Percentiles rank a stretch among this genome's conserved stretches.
Evolutionary conservation across 2,888 invertebrate species (phyloP).

Genomic region (Drosophila maculinotata): DNA sequence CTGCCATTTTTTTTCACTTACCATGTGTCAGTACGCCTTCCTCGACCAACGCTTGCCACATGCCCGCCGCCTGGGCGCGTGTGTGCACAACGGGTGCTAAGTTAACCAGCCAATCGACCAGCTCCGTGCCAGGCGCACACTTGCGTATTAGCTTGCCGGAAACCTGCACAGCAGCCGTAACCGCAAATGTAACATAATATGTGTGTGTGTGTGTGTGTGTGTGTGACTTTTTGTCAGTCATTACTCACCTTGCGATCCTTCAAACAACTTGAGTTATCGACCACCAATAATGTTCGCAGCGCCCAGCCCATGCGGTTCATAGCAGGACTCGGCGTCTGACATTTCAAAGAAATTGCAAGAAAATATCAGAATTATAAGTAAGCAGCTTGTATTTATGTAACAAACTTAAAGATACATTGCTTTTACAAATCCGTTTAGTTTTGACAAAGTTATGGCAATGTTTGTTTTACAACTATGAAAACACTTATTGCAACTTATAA

Average conservation of each 20-base stretch:
- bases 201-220: background rate
- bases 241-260: conserved; percentile 87
- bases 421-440: too few relatives aligned
- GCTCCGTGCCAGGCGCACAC: conserved; percentile 91
- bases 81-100: conserved; percentile 88
- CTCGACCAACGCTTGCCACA: conserved; percentile 93
- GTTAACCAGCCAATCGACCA: conserved; percentile 92
- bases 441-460: too few relatives aligned
- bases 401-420: background rate
- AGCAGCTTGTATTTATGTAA: background rate
- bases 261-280: conserved; percentile 88
- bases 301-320: conserved; percentile 90
- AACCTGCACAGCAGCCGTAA: conserved; percentile 80
- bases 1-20: conserved; percentile 82
- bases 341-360: background rate
- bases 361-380: background rate
- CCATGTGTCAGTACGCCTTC: conserved; percentile 92
- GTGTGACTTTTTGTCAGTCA: conserved; percentile 3
- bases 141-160: conserved; percentile 88
- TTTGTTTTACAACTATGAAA: too few relatives aligned
- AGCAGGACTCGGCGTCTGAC: conserved; percentile 87
- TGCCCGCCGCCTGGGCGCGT: conserved; percentile 90
- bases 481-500: too few relatives aligned
- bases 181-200: conserved; percentile 9
- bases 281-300: conserved; percentile 88